Conservation (phyloP, 2,113 vertebrate species). For the Scomber colias region DNA sequence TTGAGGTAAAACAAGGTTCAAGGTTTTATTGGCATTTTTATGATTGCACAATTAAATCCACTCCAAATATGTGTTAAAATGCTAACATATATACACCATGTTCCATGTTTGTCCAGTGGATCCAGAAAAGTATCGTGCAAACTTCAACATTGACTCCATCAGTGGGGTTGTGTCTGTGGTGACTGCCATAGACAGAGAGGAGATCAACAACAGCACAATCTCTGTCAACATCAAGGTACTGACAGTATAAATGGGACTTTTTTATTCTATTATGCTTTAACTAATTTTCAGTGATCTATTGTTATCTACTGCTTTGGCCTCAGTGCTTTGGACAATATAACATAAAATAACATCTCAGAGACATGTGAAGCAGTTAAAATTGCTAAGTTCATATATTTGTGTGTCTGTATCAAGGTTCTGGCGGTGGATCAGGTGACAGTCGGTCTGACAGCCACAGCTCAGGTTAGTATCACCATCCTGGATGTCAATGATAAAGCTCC, state of each 20-base stretch:
- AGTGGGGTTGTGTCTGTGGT: conserved; percentile 78
- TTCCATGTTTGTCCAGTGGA: conserved; percentile 72
- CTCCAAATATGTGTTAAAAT: background rate
- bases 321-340: too few relatives aligned
- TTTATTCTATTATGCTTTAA: too few relatives aligned
- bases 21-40: too few relatives aligned
- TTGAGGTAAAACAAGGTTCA: background rate
- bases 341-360: too few relatives aligned
- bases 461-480: conserved; percentile 82
- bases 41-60: too few relatives aligned
- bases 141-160: conserved; percentile 64
- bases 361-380: too few relatives aligned
- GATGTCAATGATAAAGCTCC: conserved; percentile 89
- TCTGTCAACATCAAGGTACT: conserved; percentile 84
- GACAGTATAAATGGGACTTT: background rate
- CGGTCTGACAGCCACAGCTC: conserved; percentile 81
- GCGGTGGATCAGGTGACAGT: conserved; percentile 70
- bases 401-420: background rate
- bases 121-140: conserved; percentile 59
- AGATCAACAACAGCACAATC: conserved; percentile 60
- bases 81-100: background rate
- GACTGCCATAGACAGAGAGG: conserved; percentile 82
- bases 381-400: background rate
- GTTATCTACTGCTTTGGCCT: too few relatives aligned
- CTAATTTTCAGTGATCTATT: too few relatives aligned